These are phyloP conservation scores for Neogale vison DNA, from an alignment of 2,113 vertebrate species.

Conservation along the genomic window DNA sequence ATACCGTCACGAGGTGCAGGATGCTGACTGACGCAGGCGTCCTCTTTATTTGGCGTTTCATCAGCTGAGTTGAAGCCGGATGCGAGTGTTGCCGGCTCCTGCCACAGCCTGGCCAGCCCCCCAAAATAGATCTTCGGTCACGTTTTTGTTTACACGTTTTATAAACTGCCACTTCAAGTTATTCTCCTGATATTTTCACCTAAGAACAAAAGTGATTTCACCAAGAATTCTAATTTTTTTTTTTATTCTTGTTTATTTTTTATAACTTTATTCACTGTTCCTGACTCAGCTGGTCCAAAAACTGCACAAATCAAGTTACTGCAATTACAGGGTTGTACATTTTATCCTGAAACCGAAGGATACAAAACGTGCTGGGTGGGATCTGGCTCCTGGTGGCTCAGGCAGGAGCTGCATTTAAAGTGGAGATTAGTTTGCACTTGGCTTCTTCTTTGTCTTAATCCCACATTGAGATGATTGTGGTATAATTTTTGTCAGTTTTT, in stretches of 20 bases:
- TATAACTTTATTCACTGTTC: accelerated
- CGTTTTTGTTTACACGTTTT: background rate
- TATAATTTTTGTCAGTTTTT: background rate
- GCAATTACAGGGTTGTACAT: accelerated
- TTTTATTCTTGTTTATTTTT: background rate
- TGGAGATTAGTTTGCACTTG: background rate
- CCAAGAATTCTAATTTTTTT: background rate
- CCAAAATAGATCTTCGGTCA: accelerated
- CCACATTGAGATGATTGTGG: accelerated
- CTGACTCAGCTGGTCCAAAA: background rate
- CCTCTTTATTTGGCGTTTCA: accelerated
- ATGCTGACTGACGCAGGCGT: accelerated
- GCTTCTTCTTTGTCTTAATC: background rate
- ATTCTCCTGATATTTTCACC: background rate
- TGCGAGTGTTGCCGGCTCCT: too few species aligned
- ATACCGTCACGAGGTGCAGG: accelerated
- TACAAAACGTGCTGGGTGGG: accelerated
- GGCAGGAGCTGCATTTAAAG: accelerated
- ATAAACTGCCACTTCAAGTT: background rate
- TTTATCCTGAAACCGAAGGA: too few species aligned
- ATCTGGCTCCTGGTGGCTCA: accelerated
- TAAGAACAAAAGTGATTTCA: background rate
- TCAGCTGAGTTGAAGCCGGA: accelerated
- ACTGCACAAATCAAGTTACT: accelerated
- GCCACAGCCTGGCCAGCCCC: accelerated